Percentiles rank a stretch among this genome's conserved stretches.
Conservation (phyloP, 2,797 vertebrate species). For the Danio aesculapii region DNA sequence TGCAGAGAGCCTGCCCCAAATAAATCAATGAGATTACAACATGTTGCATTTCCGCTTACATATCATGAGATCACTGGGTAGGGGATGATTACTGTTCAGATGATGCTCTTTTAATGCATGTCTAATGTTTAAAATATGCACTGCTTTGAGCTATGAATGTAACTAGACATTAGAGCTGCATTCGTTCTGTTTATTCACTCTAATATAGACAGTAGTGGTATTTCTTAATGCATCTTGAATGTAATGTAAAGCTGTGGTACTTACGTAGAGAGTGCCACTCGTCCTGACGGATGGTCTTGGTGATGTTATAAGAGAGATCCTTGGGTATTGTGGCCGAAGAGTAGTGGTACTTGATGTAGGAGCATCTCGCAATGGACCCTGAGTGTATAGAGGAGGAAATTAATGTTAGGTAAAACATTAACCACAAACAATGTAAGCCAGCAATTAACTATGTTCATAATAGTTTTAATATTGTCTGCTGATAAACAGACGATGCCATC, state of each 20-base stretch:
- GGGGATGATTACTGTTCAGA: constrained; percentile 9
- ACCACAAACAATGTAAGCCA: no score
- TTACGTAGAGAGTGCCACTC: constrained; percentile 99
- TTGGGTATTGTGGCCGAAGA: constrained; percentile 95
- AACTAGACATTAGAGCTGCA: neutral
- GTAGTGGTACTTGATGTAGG: constrained; percentile 98
- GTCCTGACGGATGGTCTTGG: constrained; percentile 97
- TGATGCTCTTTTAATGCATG: neutral
- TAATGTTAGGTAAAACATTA: neutral
- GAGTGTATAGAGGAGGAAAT: constrained; percentile 41
- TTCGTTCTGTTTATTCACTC: neutral
- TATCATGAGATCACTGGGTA: constrained; percentile 15
- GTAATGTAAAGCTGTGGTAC: constrained; percentile 67
- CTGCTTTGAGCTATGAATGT: neutral
- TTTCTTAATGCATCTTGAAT: neutral
- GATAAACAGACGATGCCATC: no score
- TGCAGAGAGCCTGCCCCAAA: constrained; percentile 12
- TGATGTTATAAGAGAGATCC: constrained; percentile 97
- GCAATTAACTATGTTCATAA: neutral
- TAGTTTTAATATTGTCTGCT: no score
- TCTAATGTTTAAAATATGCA: neutral
- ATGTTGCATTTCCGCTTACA: neutral
- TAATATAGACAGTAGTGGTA: neutral
- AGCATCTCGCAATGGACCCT: constrained; percentile 88
- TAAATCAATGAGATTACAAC: constrained; percentile 7